Evolutionary conservation across 1,140 invertebrate genomes (phyloP).

Genomic region (Drosophila watanabei): DNA sequence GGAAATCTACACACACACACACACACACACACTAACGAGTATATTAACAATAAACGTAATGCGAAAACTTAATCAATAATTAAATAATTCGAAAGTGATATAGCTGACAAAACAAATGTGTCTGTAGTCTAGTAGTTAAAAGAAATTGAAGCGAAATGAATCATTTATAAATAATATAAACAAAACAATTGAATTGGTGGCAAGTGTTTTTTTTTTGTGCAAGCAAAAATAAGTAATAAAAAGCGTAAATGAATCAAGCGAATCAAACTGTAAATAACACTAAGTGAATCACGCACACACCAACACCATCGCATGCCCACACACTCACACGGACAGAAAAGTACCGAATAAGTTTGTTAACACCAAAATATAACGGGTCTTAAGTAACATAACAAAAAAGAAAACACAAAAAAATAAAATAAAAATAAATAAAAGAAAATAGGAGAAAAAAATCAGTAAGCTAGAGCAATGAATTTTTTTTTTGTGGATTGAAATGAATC

Average conservation of each 20-base stretch:
- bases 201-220: slow-evolving; percentile 35
- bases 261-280: slow-evolving; percentile 73
- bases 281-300: slow-evolving; percentile 57
- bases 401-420: background rate
- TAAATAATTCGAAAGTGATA: slow-evolving; percentile 83
- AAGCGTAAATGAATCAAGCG: slow-evolving; percentile 29
- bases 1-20: slow-evolving; percentile 40
- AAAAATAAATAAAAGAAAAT: background rate
- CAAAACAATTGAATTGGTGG: slow-evolving; percentile 17
- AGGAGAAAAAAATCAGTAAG: slow-evolving; percentile 41
- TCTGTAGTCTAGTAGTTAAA: slow-evolving; percentile 82
- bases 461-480: slow-evolving; percentile 56
- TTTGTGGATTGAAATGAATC: slow-evolving; percentile 42
- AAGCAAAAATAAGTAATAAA: slow-evolving; percentile 19
- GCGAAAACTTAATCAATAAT: slow-evolving; percentile 75
- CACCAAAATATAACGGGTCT: slow-evolving; percentile 72
- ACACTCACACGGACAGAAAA: slow-evolving; percentile 22
- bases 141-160: slow-evolving; percentile 26
- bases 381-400: slow-evolving; percentile 54
- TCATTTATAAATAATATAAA: slow-evolving; percentile 47
- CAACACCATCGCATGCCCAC: slow-evolving; percentile 7
- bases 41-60: slow-evolving; percentile 49
- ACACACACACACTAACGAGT: slow-evolving; percentile 38
- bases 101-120: slow-evolving; percentile 81
- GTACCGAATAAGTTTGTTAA: slow-evolving; percentile 73